Conservation (phyloP, 2,113 vertebrate genomes). For the Tonatia bakeri region DNA sequence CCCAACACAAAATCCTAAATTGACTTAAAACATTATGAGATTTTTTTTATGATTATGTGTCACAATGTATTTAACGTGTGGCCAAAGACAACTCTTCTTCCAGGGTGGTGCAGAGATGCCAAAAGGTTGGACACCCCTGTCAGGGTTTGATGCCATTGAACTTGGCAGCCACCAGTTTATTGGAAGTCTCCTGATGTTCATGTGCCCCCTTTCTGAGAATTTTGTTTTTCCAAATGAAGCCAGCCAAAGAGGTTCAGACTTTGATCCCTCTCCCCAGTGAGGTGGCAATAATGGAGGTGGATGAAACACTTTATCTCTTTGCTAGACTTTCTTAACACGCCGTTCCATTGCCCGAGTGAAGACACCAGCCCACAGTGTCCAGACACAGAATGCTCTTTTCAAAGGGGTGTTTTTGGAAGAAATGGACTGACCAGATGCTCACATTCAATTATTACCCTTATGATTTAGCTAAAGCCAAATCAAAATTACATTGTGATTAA, state of each 20-base stretch:
- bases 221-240: constrained; percentile 21
- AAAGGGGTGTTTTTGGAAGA: neutral
- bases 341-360: neutral
- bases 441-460: neutral
- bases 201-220: neutral
- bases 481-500: neutral
- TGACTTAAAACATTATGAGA: too few species aligned
- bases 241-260: neutral
- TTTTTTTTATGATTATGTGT: too few species aligned
- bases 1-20: too few species aligned
- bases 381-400: neutral
- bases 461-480: neutral
- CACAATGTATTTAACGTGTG: too few species aligned
- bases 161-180: neutral
- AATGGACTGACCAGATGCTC: neutral
- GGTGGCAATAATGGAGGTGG: neutral
- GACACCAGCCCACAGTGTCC: neutral
- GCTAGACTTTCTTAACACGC: neutral
- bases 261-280: neutral
- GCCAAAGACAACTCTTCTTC: too few species aligned
- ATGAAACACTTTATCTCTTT: neutral
- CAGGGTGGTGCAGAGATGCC: too few species aligned
- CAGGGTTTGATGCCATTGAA: neutral
- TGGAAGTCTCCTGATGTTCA: neutral
- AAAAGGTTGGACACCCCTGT: too few species aligned